Conservation (phyloP, 2,113 vertebrate species). For the Equus quagga region DNA sequence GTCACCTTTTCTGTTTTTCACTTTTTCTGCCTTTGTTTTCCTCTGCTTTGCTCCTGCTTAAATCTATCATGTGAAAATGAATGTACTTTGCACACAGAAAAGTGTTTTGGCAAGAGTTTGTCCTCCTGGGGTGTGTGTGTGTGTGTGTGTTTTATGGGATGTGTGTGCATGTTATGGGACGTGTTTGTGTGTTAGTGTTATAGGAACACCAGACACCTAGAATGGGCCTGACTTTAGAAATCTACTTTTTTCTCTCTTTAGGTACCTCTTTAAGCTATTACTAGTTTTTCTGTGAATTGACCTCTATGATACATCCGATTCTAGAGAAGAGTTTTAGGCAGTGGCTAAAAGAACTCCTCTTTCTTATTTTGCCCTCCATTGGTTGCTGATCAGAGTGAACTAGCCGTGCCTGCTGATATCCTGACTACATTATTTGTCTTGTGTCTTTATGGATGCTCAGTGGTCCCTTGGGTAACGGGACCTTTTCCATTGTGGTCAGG, state of each 20-base stretch:
- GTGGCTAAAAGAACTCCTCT: background rate
- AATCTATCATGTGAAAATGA: background rate
- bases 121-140: background rate
- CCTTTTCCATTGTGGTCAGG: background rate
- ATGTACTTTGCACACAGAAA: background rate
- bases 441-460: background rate
- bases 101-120: background rate
- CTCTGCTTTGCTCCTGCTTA: background rate
- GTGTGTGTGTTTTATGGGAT: background rate
- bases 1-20: background rate
- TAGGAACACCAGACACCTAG: background rate
- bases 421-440: accelerated
- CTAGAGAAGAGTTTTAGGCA: background rate
- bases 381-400: background rate
- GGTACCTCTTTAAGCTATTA: background rate
- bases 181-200: no score
- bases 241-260: background rate
- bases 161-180: no score
- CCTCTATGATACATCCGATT: background rate
- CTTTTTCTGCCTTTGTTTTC: background rate
- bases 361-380: background rate
- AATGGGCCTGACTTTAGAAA: background rate
- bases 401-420: accelerated
- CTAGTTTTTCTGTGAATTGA: background rate
- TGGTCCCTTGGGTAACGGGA: background rate